phyloP scores from a whole-genome alignment of 2,113 vertebrate species.

The Edolisoma coerulescens region DNA sequence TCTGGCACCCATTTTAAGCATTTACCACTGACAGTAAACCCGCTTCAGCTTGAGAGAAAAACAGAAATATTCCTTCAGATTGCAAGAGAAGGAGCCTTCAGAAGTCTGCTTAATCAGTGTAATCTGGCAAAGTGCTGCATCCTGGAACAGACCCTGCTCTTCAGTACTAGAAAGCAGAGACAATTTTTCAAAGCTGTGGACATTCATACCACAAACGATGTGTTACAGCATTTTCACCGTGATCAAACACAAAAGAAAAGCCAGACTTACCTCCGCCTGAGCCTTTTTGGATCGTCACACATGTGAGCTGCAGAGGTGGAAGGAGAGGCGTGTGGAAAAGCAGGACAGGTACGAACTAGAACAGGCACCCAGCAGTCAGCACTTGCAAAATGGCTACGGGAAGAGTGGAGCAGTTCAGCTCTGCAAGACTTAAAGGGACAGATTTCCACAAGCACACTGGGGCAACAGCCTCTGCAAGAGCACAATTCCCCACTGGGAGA shows the following conservation, averaged over 20 bases:
- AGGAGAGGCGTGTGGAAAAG: background rate
- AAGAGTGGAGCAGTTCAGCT: background rate
- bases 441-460: conserved; percentile 4
- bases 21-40: background rate
- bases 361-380: conserved; percentile 19
- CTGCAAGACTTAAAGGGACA: conserved; percentile 49
- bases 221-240: background rate
- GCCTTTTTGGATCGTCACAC: background rate
- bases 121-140: background rate
- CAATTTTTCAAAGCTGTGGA: conserved; percentile 20
- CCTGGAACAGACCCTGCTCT: background rate
- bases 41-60: background rate
- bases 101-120: background rate
- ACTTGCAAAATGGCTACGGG: conserved; percentile 18
- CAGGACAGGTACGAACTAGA: background rate
- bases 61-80: background rate
- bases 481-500: background rate
- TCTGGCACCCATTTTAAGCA: background rate
- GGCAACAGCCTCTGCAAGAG: background rate
- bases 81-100: background rate
- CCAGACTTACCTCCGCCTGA: conserved; percentile 21
- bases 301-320: background rate
- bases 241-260: conserved; percentile 3
- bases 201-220: background rate
- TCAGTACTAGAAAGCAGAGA: conserved; percentile 1